These are phyloP conservation scores for Notamacropus eugenii DNA, from an alignment of 2,797 vertebrate species.

Conservation along the genomic window DNA sequence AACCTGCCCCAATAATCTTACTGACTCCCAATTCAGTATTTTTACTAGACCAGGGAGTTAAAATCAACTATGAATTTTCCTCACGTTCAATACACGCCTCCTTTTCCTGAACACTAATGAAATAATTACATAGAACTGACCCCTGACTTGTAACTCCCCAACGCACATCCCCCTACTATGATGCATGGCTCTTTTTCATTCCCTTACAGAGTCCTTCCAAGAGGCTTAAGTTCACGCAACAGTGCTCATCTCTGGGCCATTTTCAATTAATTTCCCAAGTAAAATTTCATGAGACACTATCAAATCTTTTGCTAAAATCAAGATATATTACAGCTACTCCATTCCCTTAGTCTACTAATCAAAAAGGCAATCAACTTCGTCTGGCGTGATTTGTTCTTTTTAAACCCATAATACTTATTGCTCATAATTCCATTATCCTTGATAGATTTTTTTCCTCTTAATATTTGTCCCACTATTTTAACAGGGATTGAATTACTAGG, in stretches of 20 bases:
- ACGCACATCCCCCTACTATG: slow-evolving; percentile 18
- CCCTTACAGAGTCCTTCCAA: slow-evolving; percentile 43
- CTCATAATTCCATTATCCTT: slow-evolving; percentile 82
- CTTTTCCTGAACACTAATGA: slow-evolving; percentile 77
- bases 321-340: slow-evolving; percentile 85
- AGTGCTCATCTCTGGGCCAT: slow-evolving; percentile 78
- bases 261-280: slow-evolving; percentile 85
- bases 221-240: slow-evolving; percentile 71
- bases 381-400: slow-evolving; percentile 84
- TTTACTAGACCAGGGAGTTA: slow-evolving; percentile 69
- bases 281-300: slow-evolving; percentile 83
- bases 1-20: background rate
- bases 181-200: slow-evolving; percentile 49
- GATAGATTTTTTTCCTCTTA: slow-evolving; percentile 76
- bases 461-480: slow-evolving; percentile 81
- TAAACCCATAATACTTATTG: slow-evolving; percentile 82
- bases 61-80: slow-evolving; percentile 68
- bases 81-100: slow-evolving; percentile 66
- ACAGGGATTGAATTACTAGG: slow-evolving; percentile 76
- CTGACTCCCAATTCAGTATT: slow-evolving; percentile 41
- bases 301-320: slow-evolving; percentile 86
- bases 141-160: slow-evolving; percentile 59
- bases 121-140: slow-evolving; percentile 76
- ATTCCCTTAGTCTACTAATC: slow-evolving; percentile 85
- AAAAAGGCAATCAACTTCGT: slow-evolving; percentile 85